Conservation (phyloP, 1,140 invertebrate genomes). For the Tetramorium parvispinum region DNA sequence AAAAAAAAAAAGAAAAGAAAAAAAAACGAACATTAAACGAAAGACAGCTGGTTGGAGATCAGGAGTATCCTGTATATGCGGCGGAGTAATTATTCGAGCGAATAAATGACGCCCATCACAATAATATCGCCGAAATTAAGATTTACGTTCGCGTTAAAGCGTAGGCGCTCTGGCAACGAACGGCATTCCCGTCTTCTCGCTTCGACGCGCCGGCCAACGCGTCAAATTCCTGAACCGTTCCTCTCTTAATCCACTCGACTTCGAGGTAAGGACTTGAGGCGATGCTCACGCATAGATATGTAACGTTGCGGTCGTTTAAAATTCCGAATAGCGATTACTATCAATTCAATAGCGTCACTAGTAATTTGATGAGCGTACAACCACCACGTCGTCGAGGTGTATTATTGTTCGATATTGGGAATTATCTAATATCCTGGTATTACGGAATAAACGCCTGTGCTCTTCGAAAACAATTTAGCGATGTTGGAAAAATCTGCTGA, state of each 20-base stretch:
- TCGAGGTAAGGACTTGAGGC: not conserved
- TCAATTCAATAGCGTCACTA: not conserved
- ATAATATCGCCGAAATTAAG: constrained; percentile 34
- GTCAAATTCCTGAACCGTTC: constrained; percentile 4
- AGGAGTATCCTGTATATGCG: no score
- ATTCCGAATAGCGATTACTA: constrained; percentile 7
- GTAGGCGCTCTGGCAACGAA: constrained; percentile 46
- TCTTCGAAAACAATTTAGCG: not conserved
- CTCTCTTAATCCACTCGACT: constrained; percentile 10
- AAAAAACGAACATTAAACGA: no score
- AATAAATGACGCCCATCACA: not conserved
- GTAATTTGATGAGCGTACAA: not conserved
- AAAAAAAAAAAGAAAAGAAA: not conserved
- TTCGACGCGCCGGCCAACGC: constrained; percentile 7
- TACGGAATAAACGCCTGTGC: not conserved
- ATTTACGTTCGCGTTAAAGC: constrained; percentile 43
- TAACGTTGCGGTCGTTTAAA: not conserved
- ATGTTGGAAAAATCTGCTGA: not conserved
- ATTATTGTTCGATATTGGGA: not conserved
- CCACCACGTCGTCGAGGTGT: no score
- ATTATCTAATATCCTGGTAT: not conserved
- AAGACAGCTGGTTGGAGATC: not conserved
- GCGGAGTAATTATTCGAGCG: constrained; percentile 1
- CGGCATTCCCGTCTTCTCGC: constrained; percentile 19
- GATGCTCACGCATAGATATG: not conserved